These are phyloP conservation scores for Drosophila ananassae DNA, from an alignment of 1,140 invertebrate species.

Conservation along the genomic window DNA sequence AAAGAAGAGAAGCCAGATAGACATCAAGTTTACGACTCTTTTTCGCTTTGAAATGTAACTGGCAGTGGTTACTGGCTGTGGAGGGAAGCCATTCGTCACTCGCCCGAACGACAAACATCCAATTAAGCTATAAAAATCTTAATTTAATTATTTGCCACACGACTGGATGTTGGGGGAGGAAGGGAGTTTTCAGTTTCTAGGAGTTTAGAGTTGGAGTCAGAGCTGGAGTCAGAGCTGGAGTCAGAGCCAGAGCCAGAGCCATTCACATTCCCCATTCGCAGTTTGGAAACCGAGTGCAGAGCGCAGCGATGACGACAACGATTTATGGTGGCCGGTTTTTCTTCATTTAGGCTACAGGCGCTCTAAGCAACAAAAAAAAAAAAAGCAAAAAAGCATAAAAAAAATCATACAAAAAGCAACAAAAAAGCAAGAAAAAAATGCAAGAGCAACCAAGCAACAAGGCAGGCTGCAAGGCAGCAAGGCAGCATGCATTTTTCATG, in stretches of 20 bases:
- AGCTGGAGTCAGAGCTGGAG: constrained; percentile 2
- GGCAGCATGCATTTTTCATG: constrained; percentile 75
- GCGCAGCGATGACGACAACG: constrained; percentile 50
- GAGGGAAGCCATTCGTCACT: constrained; percentile 39
- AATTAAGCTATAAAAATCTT: constrained; percentile 80
- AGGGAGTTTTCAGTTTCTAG: constrained; percentile 1
- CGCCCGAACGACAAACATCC: constrained; percentile 69
- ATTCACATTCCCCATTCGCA: constrained; percentile 50
- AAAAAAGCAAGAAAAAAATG: constrained; percentile 14
- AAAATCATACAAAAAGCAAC: constrained; percentile 7
- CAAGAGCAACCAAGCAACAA: constrained; percentile 19
- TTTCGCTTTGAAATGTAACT: constrained; percentile 16
- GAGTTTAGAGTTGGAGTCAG: constrained; percentile 5
- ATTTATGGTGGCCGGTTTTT: constrained; percentile 79
- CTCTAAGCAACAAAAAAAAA: constrained; percentile 13
- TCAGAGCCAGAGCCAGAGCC: constrained; percentile 20
- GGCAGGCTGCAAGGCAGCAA: constrained; percentile 38
- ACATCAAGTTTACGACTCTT: neutral
- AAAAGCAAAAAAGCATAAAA: neutral
- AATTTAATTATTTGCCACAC: constrained; percentile 82
- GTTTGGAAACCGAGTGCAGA: constrained; percentile 35
- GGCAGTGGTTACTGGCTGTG: neutral
- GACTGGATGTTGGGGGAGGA: constrained; percentile 40
- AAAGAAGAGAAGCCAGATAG: neutral
- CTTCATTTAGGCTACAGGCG: constrained; percentile 62